Base-by-base conservation (phyloP, 2,797 vertebrate species). In the Molossus alvarezi region DNA sequence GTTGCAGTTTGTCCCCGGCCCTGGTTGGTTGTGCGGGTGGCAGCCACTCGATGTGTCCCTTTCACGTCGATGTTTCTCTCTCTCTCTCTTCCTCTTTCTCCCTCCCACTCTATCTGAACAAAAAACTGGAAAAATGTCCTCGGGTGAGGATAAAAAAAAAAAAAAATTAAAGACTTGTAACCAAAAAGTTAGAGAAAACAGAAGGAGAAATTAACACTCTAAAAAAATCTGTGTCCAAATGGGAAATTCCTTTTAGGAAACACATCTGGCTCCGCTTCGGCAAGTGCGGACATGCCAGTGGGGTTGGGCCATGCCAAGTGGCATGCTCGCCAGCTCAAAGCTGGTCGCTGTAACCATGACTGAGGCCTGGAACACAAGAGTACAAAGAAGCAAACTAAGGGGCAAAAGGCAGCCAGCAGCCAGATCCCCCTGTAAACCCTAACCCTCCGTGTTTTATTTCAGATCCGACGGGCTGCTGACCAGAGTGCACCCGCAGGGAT, bases 271-370 rank as follows among this genome's bases (percentile, higher is more conserved):
- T 93, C 25, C 73, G 25, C 71, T 90, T 94, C 0, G 1, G 41
- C 85, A 92, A 95, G 53, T 41, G 23, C 48, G 83, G 48, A 92
- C 82, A 91, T 94, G 71, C 33, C 71, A 97, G 79, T 6, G 51
- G 62, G 1, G 6, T 7, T 64, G 25, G 33, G 41, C 69, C 73
- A 20, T 62, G 86, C 93, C 94, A 95, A 72, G 53, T 12, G 3
- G 25, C 27, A 14, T 11, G 12, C 3, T 0, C 13, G 67, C 84
- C 92, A 73, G 45, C 25, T 84, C 57, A 27, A 37, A 60, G 15
- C 60, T 55, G 23, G 64, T 71, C 91, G 71, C 72, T 81, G 58
- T 83, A 41, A 21, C 81, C 87, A 60, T 83, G 18, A 94, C 1
- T 83, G 79, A 41, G 79, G 60, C 65, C 60, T 57, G 33, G 18